Conservation (phyloP, 2,113 vertebrate genomes). For the Enhydra lutris region DNA sequence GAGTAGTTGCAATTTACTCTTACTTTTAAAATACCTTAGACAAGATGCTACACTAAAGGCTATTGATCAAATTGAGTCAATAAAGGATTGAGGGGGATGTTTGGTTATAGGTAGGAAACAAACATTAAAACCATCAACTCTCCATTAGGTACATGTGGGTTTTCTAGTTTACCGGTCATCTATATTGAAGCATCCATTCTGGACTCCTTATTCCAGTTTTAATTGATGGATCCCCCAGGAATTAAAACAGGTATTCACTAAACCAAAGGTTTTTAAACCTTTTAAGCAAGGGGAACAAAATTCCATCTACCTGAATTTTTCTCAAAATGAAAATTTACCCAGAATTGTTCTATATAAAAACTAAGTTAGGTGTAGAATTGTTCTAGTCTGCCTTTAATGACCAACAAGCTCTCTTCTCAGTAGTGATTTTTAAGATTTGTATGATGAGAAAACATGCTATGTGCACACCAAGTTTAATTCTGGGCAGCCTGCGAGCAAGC, state of each 20-base stretch:
- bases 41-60: not conserved
- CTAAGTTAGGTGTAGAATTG: not conserved
- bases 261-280: not conserved
- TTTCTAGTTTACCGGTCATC: not conserved
- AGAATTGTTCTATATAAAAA: not conserved
- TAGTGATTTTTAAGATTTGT: not conserved
- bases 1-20: not conserved
- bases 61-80: constrained; percentile 49
- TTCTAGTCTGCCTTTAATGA: not conserved
- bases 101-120: constrained; percentile 30
- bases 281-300: not conserved
- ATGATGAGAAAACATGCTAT: not conserved
- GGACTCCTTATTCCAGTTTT: not conserved
- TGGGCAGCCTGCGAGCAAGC: not conserved
- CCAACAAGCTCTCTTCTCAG: not conserved
- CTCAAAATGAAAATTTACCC: not conserved
- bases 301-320: not conserved
- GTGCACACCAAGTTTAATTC: not conserved
- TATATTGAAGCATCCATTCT: constrained; percentile 2
- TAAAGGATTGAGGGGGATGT: not conserved
- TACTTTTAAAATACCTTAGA: constrained; percentile 6
- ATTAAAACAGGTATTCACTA: not conserved
- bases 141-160: not conserved
- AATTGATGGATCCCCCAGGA: not conserved
- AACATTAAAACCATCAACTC: constrained; percentile 11